phyloP scores from a whole-genome alignment of 2,113 vertebrate genomes.

The Meles meles region DNA sequence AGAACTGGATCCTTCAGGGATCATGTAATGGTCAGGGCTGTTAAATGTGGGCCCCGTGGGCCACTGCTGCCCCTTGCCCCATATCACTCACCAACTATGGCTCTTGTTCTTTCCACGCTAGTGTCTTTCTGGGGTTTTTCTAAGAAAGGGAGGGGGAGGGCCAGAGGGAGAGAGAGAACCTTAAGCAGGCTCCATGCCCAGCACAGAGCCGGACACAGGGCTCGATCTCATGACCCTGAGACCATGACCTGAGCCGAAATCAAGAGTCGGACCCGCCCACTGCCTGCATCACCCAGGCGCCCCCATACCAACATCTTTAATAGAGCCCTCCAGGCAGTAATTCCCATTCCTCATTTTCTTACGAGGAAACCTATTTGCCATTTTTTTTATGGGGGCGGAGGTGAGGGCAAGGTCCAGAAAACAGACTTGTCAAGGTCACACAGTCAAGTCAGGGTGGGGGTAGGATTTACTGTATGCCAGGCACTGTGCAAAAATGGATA shows the following conservation, averaged over 20 bases:
- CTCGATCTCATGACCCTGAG: no score
- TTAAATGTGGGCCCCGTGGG: accelerated
- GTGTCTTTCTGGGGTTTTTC: not conserved
- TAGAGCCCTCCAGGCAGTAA: not conserved
- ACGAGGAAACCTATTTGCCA: not conserved
- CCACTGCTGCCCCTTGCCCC: not conserved
- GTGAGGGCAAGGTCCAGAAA: not conserved
- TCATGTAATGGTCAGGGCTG: not conserved
- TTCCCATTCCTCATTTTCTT: not conserved
- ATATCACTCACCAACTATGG: no score
- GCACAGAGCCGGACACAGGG: no score
- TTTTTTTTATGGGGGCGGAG: not conserved
- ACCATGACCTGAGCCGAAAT: no score
- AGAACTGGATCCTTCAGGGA: not conserved
- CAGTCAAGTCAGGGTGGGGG: not conserved
- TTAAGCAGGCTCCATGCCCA: not conserved
- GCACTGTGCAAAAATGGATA: not conserved
- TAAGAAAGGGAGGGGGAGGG: not conserved
- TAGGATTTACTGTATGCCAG: not conserved
- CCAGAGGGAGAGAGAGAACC: not conserved
- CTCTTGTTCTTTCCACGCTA: not conserved
- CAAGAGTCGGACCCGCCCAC: no score
- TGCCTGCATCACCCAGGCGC: not conserved
- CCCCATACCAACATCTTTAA: not conserved
- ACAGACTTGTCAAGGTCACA: not conserved